Base-by-base conservation (phyloP, 2,888 invertebrate species). In the Ptychoptera contaminata region DNA sequence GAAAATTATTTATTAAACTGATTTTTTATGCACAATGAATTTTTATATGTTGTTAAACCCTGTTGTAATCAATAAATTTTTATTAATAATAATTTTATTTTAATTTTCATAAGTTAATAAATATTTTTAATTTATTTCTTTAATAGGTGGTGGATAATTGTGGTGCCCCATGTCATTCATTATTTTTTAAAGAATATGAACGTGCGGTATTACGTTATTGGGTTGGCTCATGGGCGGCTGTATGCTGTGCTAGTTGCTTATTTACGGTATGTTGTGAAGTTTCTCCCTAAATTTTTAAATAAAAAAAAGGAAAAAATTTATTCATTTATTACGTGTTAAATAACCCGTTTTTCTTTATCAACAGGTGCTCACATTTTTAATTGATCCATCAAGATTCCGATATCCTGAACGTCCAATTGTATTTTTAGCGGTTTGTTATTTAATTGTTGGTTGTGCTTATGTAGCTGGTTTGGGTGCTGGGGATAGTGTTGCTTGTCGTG, bases 381-480 rank as follows among this genome's bases (percentile, higher is more conserved):
- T 97, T 52, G 96, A 97, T 64, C 88, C 90, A 47, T 83, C 88
- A 56, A 74, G 97, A 55, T 98, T 98, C 67, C 79, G 91, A 37
- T 98, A 97, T 67, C 97, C 98, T 10, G 97, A 98, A 66, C 75
- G 96, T 52, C 94, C 97, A 2, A 94, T 98, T 48, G 93, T 97
- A 56, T 97, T 94, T 65, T 70, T 98, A 46, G 92, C 96, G 14
- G 82, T 93, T 6, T 97, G 97, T 65, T 96, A 96, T 64, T 73
- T 94, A 55, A 85, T 94, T 76, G 88, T 96, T 37, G 90, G 94
- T 14, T 70, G 88, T 50, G 88, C 90, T 39, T 96, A 96, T 68
- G 82, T 88, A 15, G 82, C 83, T 51, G 87, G 88, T 7, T 82
- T 86, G 68, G 73, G 81, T 53, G 79, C 85, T 49, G 84, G 84